Evolutionary conservation across 2,888 invertebrate genomes (phyloP), one percentile per base, ranked within the genome.

Genomic region (Monoplex corrugatus): DNA sequence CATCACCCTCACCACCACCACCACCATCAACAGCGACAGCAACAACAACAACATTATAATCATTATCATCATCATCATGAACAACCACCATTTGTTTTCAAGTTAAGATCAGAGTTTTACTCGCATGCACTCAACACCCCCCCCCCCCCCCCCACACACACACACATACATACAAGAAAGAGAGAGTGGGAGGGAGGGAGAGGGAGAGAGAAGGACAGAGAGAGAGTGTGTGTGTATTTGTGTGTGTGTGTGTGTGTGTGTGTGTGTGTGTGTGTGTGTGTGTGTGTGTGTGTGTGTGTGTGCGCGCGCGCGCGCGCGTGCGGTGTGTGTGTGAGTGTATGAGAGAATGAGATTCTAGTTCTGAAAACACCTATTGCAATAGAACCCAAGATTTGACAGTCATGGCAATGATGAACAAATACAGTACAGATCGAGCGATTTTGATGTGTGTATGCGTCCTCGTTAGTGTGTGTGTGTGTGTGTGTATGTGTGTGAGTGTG

Each of bases 281-380:
- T 68, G 68, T 68, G 68, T 68, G 50, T 68, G 68, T 10, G 68
- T 68, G 68, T 68, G 68, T 68, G 19, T 68, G n/a, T n/a, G n/a
- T n/a, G n/a, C n/a, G 50, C 50, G 16, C 50, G 50, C 16, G 50
- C 50, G 16, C 8, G 50, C 50, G 50, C 50, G 50, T 13, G 50
- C 50, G 10, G 50, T 50, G 50, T 16, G 50, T 13, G 10, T 50
- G 50, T 16, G 50, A 13, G 50, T n/a, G n/a, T n/a, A n/a, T n/a
- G n/a, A n/a, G n/a, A n/a, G n/a, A n/a, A n/a, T n/a, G n/a, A n/a
- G n/a, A n/a, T n/a, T n/a, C n/a, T n/a, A n/a, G n/a, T n/a, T n/a
- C n/a, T n/a, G n/a, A n/a, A n/a, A n/a, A n/a, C n/a, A n/a, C n/a
- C n/a, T n/a, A n/a, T n/a, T n/a, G n/a, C n/a, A n/a, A n/a, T n/a